Evolutionary conservation across 1,140 invertebrate species (phyloP).

Genomic region (Chironomus striatipennis): DNA sequence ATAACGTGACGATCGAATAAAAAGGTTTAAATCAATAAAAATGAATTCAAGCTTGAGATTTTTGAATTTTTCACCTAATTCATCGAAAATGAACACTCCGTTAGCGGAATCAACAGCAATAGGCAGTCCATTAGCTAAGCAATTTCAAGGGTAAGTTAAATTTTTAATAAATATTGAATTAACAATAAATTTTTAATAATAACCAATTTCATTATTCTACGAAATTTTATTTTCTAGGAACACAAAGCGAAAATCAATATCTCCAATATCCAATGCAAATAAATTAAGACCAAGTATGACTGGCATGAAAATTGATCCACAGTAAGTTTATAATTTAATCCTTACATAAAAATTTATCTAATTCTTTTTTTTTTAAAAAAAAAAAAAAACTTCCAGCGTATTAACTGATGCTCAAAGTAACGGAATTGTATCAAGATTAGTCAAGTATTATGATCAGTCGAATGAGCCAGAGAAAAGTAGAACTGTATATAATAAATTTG

Average conservation of each 20-base stretch:
- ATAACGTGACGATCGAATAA: too few relatives aligned
- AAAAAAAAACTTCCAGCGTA: neutral
- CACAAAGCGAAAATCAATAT: neutral
- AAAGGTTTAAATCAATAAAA: neutral
- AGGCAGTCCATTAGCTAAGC: neutral
- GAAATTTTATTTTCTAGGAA: neutral
- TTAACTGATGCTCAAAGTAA: neutral
- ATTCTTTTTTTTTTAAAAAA: neutral
- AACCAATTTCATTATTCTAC: neutral
- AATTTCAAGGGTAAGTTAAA: neutral
- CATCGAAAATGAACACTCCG: neutral
- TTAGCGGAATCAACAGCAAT: conserved; percentile 15
- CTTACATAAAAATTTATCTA: neutral
- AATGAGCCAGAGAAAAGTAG: neutral
- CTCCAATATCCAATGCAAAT: neutral
- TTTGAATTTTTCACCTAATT: neutral
- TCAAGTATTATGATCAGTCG: conserved; percentile 17
- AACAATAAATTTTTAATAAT: neutral
- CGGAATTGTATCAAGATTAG: neutral
- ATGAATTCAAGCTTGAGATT: conserved; percentile 7
- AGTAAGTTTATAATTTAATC: neutral
- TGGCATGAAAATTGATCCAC: neutral
- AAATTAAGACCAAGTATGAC: neutral
- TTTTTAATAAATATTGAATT: neutral
- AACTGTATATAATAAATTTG: neutral